Base-by-base conservation (phyloP, 2,113 vertebrate species). In the Cheirogaleus medius region DNA sequence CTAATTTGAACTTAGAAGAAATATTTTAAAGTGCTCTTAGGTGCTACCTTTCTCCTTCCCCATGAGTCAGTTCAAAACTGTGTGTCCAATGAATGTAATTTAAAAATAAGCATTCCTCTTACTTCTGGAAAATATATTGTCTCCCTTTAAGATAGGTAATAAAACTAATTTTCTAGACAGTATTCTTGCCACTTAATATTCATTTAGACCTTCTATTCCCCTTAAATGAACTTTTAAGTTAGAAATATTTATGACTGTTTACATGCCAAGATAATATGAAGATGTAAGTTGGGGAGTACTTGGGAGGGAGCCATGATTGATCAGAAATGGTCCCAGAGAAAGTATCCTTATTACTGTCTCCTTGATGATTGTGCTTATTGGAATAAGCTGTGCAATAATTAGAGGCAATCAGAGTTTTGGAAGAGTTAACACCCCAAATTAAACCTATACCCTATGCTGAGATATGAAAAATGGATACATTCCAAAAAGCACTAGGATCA, bases 71-170 rank as follows among this genome's bases (percentile, higher is more conserved):
- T 60, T 95, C 34, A 66, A 64, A 68, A 87, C 37, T 85, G 27
- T 91, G 89, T 93, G 60, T 93, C 56, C 66, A 64, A 0, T 90
- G 90, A 96, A n/a, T 39, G 32, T 63, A 84, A 76, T 60, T 93
- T 94, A 76, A 93, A 47, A 95, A 37, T n/a, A 87, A 92, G 21
- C 25, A 32, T 86, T 90, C n/a, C 74, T 82, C 56, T 81, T 88
- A 82, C 14, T 96, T 94, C 6, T 94, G 32, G 64, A 84, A 92
- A 97, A 66, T 34, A 64, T 60, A 27, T 34, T 44, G 6, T 69
- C 42, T 93, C 93, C 78, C 76, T 97, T 96, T 88, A 90, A 86
- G 77, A 76, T 21, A 83, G 34, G n/a, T 96, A 91, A 71, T 74
- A 69, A 84, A 80, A 77, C 63, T 71, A 66, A 64, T 69, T 88